These are phyloP conservation scores for Euwallacea fornicatus DNA, from an alignment of 1,140 invertebrate genomes.

Conservation along the genomic window DNA sequence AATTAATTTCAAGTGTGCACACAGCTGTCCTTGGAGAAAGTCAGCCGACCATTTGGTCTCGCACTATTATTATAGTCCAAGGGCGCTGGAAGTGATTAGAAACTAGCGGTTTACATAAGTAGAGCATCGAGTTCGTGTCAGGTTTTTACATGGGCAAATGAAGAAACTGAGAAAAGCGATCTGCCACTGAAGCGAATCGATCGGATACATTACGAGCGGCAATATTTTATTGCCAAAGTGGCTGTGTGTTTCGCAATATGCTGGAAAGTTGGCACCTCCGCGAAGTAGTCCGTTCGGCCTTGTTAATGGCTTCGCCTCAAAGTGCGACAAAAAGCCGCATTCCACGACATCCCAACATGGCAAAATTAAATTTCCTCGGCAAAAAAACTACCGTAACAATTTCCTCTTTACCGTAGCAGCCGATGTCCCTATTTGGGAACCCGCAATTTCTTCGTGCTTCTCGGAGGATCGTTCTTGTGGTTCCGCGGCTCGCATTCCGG, in stretches of 20 bases:
- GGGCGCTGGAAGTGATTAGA: no score
- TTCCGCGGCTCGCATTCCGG: constrained; percentile 8
- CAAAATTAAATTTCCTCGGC: constrained; percentile 10
- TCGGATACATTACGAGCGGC: constrained; percentile 7
- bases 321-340: background rate
- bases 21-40: constrained; percentile 1
- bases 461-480: background rate
- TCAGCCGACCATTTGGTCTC: no score
- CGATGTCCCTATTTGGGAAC: constrained; percentile 11
- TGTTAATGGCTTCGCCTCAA: no score
- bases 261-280: no score
- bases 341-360: constrained; percentile 5
- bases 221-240: constrained; percentile 6
- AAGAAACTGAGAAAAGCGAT: constrained; percentile 17
- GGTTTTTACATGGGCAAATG: background rate
- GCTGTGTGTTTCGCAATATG: background rate
- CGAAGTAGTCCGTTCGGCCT: no score
- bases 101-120: no score
- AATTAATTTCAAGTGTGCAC: constrained; percentile 21
- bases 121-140: no score
- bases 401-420: constrained; percentile 17
- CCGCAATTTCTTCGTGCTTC: constrained; percentile 6
- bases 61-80: no score
- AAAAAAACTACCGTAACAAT: constrained; percentile 22
- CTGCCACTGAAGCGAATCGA: constrained; percentile 17